Evolutionary conservation across 2,113 vertebrate species (phyloP).

Genomic region (Camelus dromedarius): DNA sequence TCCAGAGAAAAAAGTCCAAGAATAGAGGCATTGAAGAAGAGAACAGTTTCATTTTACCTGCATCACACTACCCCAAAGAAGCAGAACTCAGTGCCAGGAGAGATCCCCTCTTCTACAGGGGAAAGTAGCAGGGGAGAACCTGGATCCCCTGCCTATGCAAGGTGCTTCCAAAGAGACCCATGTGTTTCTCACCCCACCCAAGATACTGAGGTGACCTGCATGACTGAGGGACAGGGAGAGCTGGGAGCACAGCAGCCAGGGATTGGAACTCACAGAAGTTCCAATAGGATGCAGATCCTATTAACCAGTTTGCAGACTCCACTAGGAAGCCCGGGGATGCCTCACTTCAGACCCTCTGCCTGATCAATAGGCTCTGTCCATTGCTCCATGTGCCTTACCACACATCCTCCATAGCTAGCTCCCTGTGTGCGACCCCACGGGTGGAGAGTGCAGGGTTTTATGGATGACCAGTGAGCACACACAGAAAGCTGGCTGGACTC

Average conservation of each 20-base stretch:
- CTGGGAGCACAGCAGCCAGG: neutral
- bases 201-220: neutral
- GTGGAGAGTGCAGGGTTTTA: neutral
- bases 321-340: neutral
- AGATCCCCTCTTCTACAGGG: neutral
- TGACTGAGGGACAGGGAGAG: neutral
- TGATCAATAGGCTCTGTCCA: neutral
- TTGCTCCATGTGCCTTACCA: neutral
- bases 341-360: neutral
- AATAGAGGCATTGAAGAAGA: neutral
- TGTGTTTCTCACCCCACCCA: neutral
- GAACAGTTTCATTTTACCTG: neutral
- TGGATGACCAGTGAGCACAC: neutral
- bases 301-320: neutral
- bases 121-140: neutral
- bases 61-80: neutral
- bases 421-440: neutral
- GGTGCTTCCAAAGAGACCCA: neutral
- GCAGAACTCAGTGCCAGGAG: neutral
- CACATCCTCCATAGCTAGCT: neutral
- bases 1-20: neutral
- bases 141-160: neutral
- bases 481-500: neutral
- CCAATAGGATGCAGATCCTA: neutral
- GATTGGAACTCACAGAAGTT: neutral